These are phyloP conservation scores for Tachysurus fulvidraco DNA, from an alignment of 2,113 vertebrate species.

Conservation along the genomic window DNA sequence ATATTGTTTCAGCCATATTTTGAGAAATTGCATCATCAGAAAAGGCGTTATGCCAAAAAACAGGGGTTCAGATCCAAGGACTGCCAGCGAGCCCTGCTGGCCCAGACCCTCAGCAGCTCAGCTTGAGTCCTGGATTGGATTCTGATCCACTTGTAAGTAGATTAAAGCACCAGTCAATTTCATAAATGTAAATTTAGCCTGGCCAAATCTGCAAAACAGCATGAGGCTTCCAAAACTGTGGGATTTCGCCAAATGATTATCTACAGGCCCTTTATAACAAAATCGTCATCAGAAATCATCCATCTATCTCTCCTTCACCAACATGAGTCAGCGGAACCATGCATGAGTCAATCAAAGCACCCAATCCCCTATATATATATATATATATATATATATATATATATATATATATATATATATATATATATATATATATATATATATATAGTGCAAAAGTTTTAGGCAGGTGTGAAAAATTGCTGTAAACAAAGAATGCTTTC, in stretches of 20 bases:
- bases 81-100: constrained; percentile 1
- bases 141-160: constrained; percentile 22
- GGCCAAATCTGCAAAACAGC: background rate
- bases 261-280: constrained; percentile 1
- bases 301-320: constrained; percentile 1
- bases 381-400: no score
- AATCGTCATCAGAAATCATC: constrained; percentile 9
- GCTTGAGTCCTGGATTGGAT: constrained; percentile 4
- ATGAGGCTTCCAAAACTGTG: background rate
- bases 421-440: no score
- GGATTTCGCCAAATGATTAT: constrained; percentile 3
- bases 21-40: background rate
- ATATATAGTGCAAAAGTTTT: no score
- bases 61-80: background rate
- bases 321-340: background rate
- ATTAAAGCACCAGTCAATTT: background rate
- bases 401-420: no score
- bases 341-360: no score
- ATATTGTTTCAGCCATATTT: background rate
- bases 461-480: no score
- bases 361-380: no score
- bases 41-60: background rate
- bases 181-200: constrained; percentile 10
- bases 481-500: no score
- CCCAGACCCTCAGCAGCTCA: constrained; percentile 2